Conservation (phyloP, 2,113 vertebrate species). For the Heptranchias perlo region DNA sequence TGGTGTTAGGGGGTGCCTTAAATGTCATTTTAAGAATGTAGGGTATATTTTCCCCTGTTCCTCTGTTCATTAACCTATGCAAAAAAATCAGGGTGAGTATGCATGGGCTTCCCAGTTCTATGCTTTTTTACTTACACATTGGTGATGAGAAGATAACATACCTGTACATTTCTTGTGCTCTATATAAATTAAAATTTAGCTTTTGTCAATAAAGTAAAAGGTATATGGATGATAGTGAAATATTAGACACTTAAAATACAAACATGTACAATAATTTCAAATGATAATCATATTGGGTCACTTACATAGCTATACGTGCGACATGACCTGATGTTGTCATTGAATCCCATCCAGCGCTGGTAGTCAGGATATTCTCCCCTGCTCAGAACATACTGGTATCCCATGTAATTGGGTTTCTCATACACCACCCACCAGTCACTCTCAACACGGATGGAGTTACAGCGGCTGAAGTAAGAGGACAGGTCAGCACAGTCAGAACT, state of each 20-base stretch:
- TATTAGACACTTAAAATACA: neutral
- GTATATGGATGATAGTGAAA: neutral
- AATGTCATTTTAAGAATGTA: neutral
- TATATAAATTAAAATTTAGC: neutral
- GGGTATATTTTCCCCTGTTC: neutral
- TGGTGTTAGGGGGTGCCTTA: too few relatives aligned
- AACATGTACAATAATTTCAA: neutral
- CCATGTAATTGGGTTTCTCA: constrained; percentile 50
- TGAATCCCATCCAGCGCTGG: constrained; percentile 43
- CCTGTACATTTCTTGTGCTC: neutral
- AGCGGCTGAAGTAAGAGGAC: constrained; percentile 39
- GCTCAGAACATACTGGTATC: constrained; percentile 42
- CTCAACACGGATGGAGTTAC: constrained; percentile 42
- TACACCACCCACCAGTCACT: constrained; percentile 53
- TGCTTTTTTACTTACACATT: neutral
- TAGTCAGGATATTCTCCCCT: constrained; percentile 41
- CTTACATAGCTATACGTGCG: constrained; percentile 20
- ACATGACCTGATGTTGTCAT: constrained; percentile 41
- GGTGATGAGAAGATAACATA: neutral
- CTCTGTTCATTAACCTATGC: neutral
- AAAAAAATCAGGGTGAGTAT: neutral
- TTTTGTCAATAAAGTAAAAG: neutral
- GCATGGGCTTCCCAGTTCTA: neutral
- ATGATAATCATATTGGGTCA: neutral
- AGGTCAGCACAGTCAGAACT: constrained; percentile 39